Conservation (phyloP, 2,797 vertebrate species). For the Bovichtus variegatus region DNA sequence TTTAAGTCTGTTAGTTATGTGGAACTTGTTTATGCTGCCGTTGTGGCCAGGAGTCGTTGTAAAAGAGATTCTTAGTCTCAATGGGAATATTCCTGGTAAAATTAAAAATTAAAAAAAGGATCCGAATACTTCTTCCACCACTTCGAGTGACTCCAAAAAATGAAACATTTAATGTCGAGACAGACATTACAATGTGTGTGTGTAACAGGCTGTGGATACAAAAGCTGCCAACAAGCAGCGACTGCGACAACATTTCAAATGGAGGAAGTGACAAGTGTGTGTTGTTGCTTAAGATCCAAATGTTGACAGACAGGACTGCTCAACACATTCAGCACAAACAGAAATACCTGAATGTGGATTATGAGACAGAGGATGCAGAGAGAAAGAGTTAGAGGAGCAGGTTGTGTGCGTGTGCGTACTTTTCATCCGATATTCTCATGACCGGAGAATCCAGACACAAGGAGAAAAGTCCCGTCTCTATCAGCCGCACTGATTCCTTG, state of each 20-base stretch:
- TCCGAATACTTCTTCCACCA: not conserved
- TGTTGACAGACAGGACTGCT: slow-evolving; percentile 51
- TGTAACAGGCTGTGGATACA: not conserved
- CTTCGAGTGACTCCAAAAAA: not conserved
- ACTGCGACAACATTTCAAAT: slow-evolving; percentile 1
- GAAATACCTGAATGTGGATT: slow-evolving; percentile 24
- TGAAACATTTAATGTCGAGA: not conserved
- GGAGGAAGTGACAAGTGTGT: slow-evolving; percentile 33
- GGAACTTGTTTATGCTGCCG: no score
- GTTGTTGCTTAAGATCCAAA: slow-evolving; percentile 15
- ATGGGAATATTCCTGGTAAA: no score
- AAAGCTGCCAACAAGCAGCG: not conserved
- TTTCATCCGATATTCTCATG: slow-evolving; percentile 89
- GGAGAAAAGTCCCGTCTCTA: slow-evolving; percentile 87
- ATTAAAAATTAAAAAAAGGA: not conserved
- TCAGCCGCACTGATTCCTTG: slow-evolving; percentile 87
- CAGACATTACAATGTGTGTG: not conserved
- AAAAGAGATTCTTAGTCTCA: no score
- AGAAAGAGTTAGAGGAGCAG: slow-evolving; percentile 1
- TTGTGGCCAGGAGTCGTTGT: no score
- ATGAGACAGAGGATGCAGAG: not conserved
- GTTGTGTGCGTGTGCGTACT: slow-evolving; percentile 69
- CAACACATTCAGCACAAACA: slow-evolving; percentile 45
- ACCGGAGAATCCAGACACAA: slow-evolving; percentile 89
- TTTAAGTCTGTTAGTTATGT: no score